phyloP scores from a whole-genome alignment of 2,888 invertebrate genomes.

The Sphinx pinastri region DNA sequence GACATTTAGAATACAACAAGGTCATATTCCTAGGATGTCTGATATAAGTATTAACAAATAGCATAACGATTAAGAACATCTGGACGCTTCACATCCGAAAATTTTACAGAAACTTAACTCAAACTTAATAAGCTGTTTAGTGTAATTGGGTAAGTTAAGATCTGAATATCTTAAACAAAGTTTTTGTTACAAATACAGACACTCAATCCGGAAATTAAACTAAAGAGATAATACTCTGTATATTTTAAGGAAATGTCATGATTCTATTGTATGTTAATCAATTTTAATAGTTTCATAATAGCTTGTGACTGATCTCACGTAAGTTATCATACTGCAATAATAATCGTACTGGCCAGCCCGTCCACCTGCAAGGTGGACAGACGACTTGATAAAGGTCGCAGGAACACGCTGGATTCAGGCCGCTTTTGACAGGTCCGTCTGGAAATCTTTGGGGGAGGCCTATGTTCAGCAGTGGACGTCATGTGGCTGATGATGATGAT shows the following conservation, averaged over 20 bases:
- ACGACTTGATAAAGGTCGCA: too few species aligned
- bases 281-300: background rate
- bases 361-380: too few species aligned
- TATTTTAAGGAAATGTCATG: background rate
- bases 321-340: too few species aligned
- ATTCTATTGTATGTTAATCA: background rate
- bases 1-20: slow-evolving; percentile 62
- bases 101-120: slow-evolving; percentile 10
- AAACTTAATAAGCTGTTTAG: slow-evolving; percentile 19
- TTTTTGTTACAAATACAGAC: background rate
- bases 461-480: too few species aligned
- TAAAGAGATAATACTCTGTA: background rate
- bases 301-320: background rate
- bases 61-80: background rate
- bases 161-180: slow-evolving; percentile 12
- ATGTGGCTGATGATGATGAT: too few species aligned
- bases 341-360: too few species aligned
- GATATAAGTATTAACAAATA: too few species aligned
- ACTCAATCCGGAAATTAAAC: background rate
- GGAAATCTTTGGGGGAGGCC: too few species aligned
- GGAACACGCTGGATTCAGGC: too few species aligned
- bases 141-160: slow-evolving; percentile 3
- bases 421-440: too few species aligned
- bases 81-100: background rate
- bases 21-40: slow-evolving; percentile 39